Evolutionary conservation across 2,797 vertebrate genomes (phyloP).

Genomic region (Ctenopoma multispine): DNA sequence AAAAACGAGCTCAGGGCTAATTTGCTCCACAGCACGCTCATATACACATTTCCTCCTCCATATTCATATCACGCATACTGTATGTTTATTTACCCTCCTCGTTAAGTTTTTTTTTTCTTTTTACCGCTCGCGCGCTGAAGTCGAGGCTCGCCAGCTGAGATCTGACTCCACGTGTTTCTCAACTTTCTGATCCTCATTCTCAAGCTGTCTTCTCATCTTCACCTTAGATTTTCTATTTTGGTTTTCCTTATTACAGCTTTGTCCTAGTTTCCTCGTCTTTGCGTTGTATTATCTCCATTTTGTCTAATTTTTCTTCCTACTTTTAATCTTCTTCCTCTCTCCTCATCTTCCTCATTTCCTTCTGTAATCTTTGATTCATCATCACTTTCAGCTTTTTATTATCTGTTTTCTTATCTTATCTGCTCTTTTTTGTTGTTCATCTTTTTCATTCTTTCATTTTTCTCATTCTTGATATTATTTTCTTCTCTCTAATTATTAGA

Average conservation of each 20-base stretch:
- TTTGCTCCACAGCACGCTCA: conserved; percentile 71
- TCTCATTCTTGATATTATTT: neutral
- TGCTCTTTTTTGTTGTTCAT: neutral
- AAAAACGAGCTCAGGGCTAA: conserved; percentile 75
- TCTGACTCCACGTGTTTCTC: neutral
- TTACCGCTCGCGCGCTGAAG: conserved; percentile 21
- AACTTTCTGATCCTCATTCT: neutral
- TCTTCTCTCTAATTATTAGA: neutral
- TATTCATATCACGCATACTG: conserved; percentile 64
- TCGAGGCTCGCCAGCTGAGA: conserved; percentile 40
- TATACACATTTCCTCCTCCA: conserved; percentile 69
- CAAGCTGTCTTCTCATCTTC: neutral
- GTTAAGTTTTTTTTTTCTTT: conserved; percentile 7
- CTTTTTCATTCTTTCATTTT: neutral
- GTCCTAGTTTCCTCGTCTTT: neutral
- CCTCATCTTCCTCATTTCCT: too few relatives aligned
- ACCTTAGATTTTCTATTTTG: neutral
- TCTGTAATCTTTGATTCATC: neutral
- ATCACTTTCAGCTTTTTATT: too few relatives aligned
- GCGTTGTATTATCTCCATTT: neutral
- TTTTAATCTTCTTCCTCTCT: neutral
- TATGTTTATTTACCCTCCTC: conserved; percentile 52
- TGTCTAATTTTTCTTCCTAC: neutral
- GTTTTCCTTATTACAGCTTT: neutral
- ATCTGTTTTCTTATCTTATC: neutral